Percentiles rank a stretch among this genome's conserved stretches.
These are phyloP conservation scores for Ectemnius cavifrons DNA, from an alignment of 2,888 invertebrate species.

Conservation along the genomic window DNA sequence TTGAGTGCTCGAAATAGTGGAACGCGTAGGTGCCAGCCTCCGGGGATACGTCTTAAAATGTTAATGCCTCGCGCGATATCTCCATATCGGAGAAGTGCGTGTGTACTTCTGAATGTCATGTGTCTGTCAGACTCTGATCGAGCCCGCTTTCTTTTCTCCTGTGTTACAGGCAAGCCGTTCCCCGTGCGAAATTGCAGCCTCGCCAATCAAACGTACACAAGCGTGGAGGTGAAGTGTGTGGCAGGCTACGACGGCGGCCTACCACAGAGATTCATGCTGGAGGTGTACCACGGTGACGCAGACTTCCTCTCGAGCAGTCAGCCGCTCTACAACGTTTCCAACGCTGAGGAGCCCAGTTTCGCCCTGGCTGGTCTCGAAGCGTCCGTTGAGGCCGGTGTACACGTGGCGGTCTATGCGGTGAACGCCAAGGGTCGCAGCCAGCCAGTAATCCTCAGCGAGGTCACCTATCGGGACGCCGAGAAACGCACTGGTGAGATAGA, in stretches of 20 bases:
- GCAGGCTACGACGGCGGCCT: constrained; percentile 94
- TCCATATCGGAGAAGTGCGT: no score
- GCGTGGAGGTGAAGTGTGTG: constrained; percentile 89
- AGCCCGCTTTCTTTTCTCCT: neutral
- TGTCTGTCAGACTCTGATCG: no score
- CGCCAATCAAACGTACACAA: constrained; percentile 90
- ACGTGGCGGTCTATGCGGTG: constrained; percentile 87
- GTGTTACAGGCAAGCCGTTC: constrained; percentile 86
- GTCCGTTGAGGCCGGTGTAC: constrained; percentile 84
- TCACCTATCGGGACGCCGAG: constrained; percentile 89
- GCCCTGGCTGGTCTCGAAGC: constrained; percentile 88
- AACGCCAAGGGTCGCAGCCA: constrained; percentile 91
- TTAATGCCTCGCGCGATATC: neutral
- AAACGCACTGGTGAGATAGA: constrained; percentile 83
- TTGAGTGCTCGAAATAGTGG: no score
- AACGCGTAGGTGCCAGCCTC: no score
- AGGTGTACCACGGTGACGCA: constrained; percentile 82
- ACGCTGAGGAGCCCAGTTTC: constrained; percentile 85
- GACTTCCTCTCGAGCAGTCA: constrained; percentile 66
- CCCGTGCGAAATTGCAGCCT: constrained; percentile 91
- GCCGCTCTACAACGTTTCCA: constrained; percentile 81
- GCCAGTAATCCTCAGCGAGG: constrained; percentile 85
- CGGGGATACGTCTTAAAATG: constrained; percentile 13
- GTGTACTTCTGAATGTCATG: no score
- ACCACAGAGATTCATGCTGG: constrained; percentile 91